Evolutionary conservation across 2,888 invertebrate species (phyloP), one percentile per base, ranked within the genome.

Genomic region (Chydorus sphaericus): DNA sequence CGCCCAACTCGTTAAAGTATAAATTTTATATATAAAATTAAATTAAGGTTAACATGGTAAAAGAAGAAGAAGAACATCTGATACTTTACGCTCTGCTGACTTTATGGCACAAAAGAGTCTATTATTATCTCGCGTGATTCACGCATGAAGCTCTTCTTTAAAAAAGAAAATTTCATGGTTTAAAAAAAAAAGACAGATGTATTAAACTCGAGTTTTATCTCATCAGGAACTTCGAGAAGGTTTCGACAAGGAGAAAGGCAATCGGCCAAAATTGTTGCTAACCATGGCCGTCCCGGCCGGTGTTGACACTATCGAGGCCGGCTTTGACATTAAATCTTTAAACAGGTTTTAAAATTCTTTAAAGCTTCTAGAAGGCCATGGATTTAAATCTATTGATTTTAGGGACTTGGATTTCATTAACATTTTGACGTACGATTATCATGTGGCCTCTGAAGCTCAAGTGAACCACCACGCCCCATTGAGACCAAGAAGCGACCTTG

Each of bases 271-370:
- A 60, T 76, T 93, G 31, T 73, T 93, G 54, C 73, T 94, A 18
- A 89, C 93, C 6, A 90, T 93, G 83, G 93, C 93, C 11, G 89
- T 93, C 30, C 92, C 92, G 0, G 92, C 92, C 2, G 92, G 92
- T 23, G 84, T 88, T 62, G 89, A 92, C 67, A 90, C 91, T 66
- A 85, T 93, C 62, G 84, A 90, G 66, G 89, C 91, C 67, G 93
- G 93, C 60, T 94, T 90, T 68, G 92, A 94, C 65, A 78, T 94
- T 57, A 83, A 84, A 59, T 83, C 83, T 63, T 72, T 94, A 57
- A 87, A 88, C 68, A 83, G 82, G 81, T 87, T 66, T 74, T 76
- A 70, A 18, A n/a, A 11, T 1, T 26, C 30, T 30, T 16, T 20
- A 7, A n/a, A 28, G 16, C 4, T 10, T 28, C 6, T 10, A n/a